Conservation (phyloP, 92 coral and sea anemone species). For the Porites rus region DNA sequence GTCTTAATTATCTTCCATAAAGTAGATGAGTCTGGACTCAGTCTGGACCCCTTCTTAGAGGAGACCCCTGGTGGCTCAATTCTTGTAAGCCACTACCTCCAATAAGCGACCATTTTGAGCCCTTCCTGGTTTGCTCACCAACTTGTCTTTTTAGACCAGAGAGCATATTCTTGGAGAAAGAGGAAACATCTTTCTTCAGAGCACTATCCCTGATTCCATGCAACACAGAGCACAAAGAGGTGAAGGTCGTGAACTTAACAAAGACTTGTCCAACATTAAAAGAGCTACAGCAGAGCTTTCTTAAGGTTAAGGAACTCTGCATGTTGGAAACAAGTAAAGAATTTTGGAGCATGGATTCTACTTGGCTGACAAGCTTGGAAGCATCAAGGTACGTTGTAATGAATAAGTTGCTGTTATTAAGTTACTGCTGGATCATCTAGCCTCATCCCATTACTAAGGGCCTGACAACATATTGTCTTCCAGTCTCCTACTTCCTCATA, state of each 20-base stretch:
- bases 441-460: too few relatives aligned
- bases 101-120: too few relatives aligned
- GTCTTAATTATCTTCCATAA: too few relatives aligned
- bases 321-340: slow-evolving; percentile 88
- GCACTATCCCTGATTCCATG: slow-evolving; percentile 84
- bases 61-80: too few relatives aligned
- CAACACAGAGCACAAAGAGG: slow-evolving; percentile 88
- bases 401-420: too few relatives aligned
- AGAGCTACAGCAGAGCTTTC: slow-evolving; percentile 85
- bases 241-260: slow-evolving; percentile 80
- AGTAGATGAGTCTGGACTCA: too few relatives aligned
- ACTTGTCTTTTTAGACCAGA: slow-evolving; percentile 75
- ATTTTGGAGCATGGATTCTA: slow-evolving; percentile 90
- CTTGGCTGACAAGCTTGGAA: slow-evolving; percentile 94
- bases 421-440: too few relatives aligned
- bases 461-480: too few relatives aligned
- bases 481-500: too few relatives aligned
- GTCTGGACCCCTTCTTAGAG: too few relatives aligned
- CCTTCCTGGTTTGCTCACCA: too few relatives aligned
- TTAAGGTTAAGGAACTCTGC: slow-evolving; percentile 81
- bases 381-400: slow-evolving; percentile 68
- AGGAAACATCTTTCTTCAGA: slow-evolving; percentile 85
- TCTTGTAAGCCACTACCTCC: too few relatives aligned
- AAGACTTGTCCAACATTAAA: slow-evolving; percentile 79
- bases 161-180: slow-evolving; percentile 92